phyloP scores from a whole-genome alignment of 2,113 vertebrate genomes.

The Pedionomus torquatus region DNA sequence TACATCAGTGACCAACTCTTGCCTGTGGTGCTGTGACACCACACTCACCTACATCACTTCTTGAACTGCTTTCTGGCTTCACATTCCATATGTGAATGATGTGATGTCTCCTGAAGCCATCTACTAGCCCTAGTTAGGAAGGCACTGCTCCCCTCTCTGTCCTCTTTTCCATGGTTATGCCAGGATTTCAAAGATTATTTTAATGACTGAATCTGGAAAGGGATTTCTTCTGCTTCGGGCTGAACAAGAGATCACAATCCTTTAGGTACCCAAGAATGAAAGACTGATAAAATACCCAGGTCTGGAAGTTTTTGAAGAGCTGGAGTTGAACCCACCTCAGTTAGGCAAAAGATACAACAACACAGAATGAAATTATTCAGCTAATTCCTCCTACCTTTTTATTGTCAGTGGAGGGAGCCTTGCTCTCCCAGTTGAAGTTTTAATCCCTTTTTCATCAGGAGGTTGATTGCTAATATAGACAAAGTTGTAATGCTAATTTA shows the following conservation, averaged over 20 bases:
- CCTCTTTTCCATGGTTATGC: not conserved
- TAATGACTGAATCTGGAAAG: not conserved
- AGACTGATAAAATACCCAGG: not conserved
- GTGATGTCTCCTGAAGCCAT: not conserved
- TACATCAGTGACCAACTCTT: not conserved
- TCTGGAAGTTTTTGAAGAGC: not conserved
- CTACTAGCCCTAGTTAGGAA: not conserved
- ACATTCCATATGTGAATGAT: not conserved
- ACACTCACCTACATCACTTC: not conserved
- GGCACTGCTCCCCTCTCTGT: not conserved
- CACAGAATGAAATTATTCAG: not conserved
- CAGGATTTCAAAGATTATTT: not conserved
- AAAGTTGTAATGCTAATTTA: not conserved
- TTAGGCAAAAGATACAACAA: not conserved
- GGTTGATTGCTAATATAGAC: not conserved
- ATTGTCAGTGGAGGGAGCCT: not conserved
- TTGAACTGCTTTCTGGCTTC: not conserved
- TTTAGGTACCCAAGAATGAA: not conserved
- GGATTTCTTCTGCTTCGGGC: not conserved
- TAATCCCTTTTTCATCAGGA: not conserved
- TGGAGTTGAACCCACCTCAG: not conserved
- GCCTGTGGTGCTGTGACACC: not conserved
- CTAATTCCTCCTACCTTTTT: not conserved
- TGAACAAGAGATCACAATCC: not conserved
- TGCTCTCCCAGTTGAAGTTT: not conserved